Evolutionary conservation across 2,888 invertebrate species (phyloP).

Genomic region (Clitarchus hookeri): DNA sequence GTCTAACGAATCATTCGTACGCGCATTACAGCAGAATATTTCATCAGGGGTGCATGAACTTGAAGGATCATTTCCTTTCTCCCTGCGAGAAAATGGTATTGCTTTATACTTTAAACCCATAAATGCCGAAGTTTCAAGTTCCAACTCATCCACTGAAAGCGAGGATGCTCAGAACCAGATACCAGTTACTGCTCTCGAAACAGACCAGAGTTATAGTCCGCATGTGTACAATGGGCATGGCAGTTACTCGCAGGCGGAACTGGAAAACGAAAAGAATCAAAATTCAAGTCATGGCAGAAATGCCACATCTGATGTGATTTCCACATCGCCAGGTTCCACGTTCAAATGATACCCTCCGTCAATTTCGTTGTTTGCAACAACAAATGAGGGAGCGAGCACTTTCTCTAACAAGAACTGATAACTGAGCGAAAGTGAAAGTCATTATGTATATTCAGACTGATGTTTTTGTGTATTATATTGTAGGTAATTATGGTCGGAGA

Average conservation of each 20-base stretch:
- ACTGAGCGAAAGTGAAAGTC: neutral
- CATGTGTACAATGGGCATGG: neutral
- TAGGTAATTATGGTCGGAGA: neutral
- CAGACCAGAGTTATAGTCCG: neutral
- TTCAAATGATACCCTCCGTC: neutral
- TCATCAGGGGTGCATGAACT: constrained; percentile 48
- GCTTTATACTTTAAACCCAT: constrained; percentile 59
- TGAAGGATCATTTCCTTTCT: constrained; percentile 52
- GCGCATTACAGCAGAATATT: neutral
- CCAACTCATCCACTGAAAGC: neutral
- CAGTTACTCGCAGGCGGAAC: neutral
- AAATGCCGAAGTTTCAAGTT: neutral
- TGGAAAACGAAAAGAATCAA: neutral
- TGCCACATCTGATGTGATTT: neutral
- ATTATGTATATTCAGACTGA: neutral
- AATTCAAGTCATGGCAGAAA: neutral
- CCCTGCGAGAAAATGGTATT: constrained; percentile 62
- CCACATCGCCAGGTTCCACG: neutral
- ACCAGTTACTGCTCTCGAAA: neutral
- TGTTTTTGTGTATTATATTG: neutral
- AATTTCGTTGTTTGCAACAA: neutral
- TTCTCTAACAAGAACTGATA: too few species aligned
- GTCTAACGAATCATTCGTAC: neutral
- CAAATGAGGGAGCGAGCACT: neutral
- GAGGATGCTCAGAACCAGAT: neutral